Conservation (phyloP, 2,113 vertebrate species). For the Strigops habroptila region DNA sequence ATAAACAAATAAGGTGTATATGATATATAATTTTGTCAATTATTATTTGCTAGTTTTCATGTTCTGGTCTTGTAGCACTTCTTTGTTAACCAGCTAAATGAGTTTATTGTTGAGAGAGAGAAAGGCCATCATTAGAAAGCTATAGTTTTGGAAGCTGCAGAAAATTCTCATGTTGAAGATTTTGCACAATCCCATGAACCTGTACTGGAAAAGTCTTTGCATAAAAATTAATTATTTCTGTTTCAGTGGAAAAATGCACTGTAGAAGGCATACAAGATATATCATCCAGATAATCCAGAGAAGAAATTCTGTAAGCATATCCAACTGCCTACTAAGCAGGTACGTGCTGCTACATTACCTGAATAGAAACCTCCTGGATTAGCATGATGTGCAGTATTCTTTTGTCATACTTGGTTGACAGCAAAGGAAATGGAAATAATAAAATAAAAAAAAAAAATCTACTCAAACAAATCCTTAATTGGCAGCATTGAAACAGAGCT, state of each 20-base stretch:
- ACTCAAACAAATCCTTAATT: neutral
- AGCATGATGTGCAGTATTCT: neutral
- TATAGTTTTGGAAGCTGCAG: neutral
- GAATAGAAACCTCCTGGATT: conserved; percentile 13
- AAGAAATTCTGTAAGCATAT: neutral
- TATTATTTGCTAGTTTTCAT: neutral
- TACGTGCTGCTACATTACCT: neutral
- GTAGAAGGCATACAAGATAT: neutral
- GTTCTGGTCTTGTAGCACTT: neutral
- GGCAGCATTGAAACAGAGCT: neutral
- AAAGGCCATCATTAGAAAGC: neutral
- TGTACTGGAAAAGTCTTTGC: neutral
- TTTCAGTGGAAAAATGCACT: neutral
- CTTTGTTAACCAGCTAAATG: neutral
- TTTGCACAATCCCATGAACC: neutral
- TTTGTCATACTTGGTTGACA: neutral
- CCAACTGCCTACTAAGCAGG: neutral
- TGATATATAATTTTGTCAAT: neutral
- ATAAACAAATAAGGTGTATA: neutral
- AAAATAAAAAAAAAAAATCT: neutral
- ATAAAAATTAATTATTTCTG: neutral
- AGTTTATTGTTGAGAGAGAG: neutral
- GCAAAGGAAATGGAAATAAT: neutral
- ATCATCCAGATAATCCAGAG: neutral
- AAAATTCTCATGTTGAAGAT: neutral